phyloP scores from a whole-genome alignment of 2,888 invertebrate species.

The Syrista parreyssii region DNA sequence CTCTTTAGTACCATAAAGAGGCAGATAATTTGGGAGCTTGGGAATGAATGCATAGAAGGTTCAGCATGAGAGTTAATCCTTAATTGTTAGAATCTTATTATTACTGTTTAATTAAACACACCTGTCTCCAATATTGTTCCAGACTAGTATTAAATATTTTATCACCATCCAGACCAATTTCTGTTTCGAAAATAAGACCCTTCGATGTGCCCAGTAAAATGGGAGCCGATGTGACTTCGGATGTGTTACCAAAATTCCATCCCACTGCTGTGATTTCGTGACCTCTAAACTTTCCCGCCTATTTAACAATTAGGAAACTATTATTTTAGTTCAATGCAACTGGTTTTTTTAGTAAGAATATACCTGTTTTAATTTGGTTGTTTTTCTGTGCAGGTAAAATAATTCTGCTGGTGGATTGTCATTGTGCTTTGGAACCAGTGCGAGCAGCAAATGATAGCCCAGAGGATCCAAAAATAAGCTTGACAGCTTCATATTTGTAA shows the following conservation, averaged over 20 bases:
- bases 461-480: constrained; percentile 86
- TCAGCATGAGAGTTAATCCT: constrained; percentile 3
- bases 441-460: constrained; percentile 86
- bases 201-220: constrained; percentile 91
- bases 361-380: constrained; percentile 77
- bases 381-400: constrained; percentile 82
- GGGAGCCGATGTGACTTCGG: constrained; percentile 79
- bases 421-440: constrained; percentile 74
- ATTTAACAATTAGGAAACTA: constrained; percentile 16
- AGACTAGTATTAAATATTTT: constrained; percentile 80
- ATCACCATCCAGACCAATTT: constrained; percentile 84
- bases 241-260: constrained; percentile 84
- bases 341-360: constrained; percentile 9
- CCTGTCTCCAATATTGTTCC: constrained; percentile 89
- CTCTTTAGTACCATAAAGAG: constrained; percentile 79
- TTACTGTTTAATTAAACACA: constrained; percentile 57
- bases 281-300: constrained; percentile 74
- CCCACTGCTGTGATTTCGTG: constrained; percentile 92
- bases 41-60: constrained; percentile 43
- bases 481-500: constrained; percentile 72
- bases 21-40: constrained; percentile 82
- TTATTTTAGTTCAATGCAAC: neutral
- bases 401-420: constrained; percentile 76
- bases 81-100: neutral
- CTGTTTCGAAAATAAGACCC: constrained; percentile 91